Conservation (phyloP, 2,797 vertebrate species). For the Lepidocolaptes lacrymiger region DNA sequence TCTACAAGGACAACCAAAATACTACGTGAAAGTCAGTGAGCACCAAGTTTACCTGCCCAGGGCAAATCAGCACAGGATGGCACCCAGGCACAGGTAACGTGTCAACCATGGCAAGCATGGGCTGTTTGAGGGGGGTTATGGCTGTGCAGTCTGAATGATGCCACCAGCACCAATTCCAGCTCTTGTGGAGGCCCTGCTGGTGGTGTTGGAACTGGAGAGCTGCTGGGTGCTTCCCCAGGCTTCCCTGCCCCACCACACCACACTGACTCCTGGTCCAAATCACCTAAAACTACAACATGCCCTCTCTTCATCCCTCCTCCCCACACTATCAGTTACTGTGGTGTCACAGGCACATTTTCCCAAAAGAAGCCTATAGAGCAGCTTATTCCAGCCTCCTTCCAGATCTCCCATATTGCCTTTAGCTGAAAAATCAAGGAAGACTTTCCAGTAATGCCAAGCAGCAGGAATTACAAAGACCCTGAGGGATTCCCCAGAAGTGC, state of each 20-base stretch:
- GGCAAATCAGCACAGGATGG: neutral
- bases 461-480: neutral
- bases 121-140: neutral
- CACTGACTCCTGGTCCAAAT: neutral
- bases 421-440: neutral
- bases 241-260: neutral
- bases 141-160: neutral
- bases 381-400: neutral
- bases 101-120: rapidly evolving
- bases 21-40: neutral
- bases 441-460: neutral
- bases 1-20: neutral
- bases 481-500: neutral
- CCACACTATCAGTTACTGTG: neutral
- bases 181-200: neutral
- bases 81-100: neutral
- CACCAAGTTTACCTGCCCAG: neutral
- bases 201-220: neutral
- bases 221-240: neutral
- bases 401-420: neutral
- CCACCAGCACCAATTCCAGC: neutral
- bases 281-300: neutral
- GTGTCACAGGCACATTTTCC: neutral
- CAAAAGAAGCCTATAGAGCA: neutral
- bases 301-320: neutral